Conservation (phyloP, 1,140 invertebrate genomes). For the Panulirus ornatus region DNA sequence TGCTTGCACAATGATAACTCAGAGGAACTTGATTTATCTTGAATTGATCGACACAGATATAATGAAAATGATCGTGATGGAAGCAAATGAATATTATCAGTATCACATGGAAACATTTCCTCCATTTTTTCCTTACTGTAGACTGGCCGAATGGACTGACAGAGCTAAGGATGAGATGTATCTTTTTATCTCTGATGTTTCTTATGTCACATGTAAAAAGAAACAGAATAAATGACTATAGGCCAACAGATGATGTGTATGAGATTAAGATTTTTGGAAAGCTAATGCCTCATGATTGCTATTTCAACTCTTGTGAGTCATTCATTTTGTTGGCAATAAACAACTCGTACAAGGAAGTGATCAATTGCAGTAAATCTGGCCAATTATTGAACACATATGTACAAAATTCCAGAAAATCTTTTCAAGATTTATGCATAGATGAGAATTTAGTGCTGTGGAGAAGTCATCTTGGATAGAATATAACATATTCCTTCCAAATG, state of each 20-base stretch:
- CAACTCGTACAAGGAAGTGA: too few relatives aligned
- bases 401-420: neutral
- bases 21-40: too few relatives aligned
- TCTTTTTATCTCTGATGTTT: neutral
- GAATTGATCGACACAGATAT: too few relatives aligned
- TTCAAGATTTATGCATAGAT: neutral
- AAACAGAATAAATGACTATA: slow-evolving; percentile 3
- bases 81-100: too few relatives aligned
- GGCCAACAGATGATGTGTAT: neutral
- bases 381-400: too few relatives aligned
- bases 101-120: too few relatives aligned
- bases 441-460: too few relatives aligned
- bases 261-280: neutral
- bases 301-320: neutral
- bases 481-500: slow-evolving; percentile 78
- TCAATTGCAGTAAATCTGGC: too few relatives aligned
- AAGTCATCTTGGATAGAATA: slow-evolving; percentile 77
- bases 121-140: neutral
- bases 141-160: neutral
- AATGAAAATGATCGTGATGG: too few relatives aligned
- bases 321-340: neutral
- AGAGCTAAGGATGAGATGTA: slow-evolving; percentile 7
- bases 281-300: neutral
- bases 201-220: slow-evolving; percentile 11
- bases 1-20: too few relatives aligned